phyloP scores from a whole-genome alignment of 1,140 invertebrate genomes.

The Cephus cinctus region DNA sequence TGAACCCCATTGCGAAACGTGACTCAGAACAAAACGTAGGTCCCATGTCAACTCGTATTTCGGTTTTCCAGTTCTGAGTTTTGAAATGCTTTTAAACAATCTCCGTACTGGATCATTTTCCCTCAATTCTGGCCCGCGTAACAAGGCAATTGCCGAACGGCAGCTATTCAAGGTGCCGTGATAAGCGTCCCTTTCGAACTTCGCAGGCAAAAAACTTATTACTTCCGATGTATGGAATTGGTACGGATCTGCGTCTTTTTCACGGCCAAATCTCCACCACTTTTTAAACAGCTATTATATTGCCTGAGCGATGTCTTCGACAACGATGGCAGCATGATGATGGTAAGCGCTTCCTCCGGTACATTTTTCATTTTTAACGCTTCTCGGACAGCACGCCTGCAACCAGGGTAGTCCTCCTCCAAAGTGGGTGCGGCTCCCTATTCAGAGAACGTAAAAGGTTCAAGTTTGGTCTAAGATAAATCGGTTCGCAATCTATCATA shows the following conservation, averaged over 20 bases:
- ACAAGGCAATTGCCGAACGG: conserved; percentile 16
- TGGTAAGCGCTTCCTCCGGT: conserved; percentile 8
- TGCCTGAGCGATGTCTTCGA: conserved; percentile 10
- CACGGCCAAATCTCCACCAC: conserved; percentile 14
- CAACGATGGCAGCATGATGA: conserved; percentile 15
- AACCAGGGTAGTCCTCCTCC: conserved; percentile 13
- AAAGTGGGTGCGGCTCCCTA: conserved; percentile 16
- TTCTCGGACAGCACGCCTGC: conserved; percentile 14
- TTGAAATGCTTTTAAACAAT: conserved; percentile 27
- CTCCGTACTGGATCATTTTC: conserved; percentile 20
- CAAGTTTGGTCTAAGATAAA: conserved; percentile 14
- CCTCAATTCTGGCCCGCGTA: conserved; percentile 4
- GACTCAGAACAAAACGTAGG: conserved; percentile 20
- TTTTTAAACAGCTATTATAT: conserved; percentile 15
- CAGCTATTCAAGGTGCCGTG: conserved; percentile 14
- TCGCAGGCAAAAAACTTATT: conserved; percentile 5
- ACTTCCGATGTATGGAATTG: background rate
- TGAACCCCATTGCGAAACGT: conserved; percentile 2
- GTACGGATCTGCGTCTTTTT: conserved; percentile 9
- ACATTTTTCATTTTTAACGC: conserved; percentile 9
- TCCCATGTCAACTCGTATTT: conserved; percentile 31
- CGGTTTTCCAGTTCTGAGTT: conserved; percentile 16
- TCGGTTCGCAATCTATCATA: conserved; percentile 7
- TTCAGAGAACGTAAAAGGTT: conserved; percentile 13
- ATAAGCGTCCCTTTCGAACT: conserved; percentile 9